Evolutionary conservation across 2,113 vertebrate species (phyloP), one percentile per base, ranked within the genome.

Genomic region (Felis chaus): DNA sequence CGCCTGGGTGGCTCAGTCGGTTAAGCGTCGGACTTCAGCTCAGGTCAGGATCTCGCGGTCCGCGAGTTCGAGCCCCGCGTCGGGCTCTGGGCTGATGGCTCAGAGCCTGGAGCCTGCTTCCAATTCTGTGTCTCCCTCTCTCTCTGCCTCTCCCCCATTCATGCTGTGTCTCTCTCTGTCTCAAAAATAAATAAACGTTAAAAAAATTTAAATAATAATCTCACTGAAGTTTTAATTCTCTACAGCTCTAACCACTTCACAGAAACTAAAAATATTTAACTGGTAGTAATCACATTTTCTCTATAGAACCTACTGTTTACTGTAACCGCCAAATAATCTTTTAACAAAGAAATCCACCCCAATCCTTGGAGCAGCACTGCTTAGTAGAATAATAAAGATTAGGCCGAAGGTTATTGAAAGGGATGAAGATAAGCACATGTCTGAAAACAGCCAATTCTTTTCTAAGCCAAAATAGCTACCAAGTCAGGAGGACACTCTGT

Each of bases 221-320:
- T 96, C 5, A 41, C 66, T 55, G 5, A 78, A 61, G 12, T 85
- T 91, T 68, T 11, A 81, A 50, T 93, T 74, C 21, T 83, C 57
- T 91, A 94, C 5, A 91, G 91, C 7, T 81, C 1, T 89, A 12
- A 94, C 73, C 79, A 68, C 25, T 86, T 92, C 76, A 36, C 55
- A 78, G 50, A 83, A 79, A 84, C 23, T 85, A 48, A 92, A 95
- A 85, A 85, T 89, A 68, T 50, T 65, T 94, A 90, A 50, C 16
- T 78, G 14, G 0, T 53, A 33, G 33, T 84, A 76, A 71, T 19
- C n/a, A 63, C 29, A 65, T 73, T 81, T 86, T 95, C 73, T 74
- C 86, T 73, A 23, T 19, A 95, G 21, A 48, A 9, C 12, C 13
- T 61, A n/a, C 19, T 80, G 29, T 63, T 61, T 55, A 41, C 27